These are phyloP conservation scores for Eilema griseolum DNA, from an alignment of 2,888 invertebrate genomes.

Conservation along the genomic window DNA sequence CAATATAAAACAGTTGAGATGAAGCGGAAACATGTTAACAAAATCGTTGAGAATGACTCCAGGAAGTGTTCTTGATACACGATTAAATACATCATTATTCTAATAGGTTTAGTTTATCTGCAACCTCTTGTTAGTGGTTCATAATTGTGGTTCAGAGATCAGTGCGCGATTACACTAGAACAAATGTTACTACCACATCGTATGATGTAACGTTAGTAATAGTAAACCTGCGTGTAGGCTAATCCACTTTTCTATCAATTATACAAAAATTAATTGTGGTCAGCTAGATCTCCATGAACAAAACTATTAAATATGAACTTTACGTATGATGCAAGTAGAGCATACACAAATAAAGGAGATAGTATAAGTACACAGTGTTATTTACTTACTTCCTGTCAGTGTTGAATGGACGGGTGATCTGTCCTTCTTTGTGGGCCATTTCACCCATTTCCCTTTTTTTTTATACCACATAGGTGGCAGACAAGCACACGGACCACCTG, in stretches of 20 bases:
- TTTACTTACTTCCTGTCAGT: no score
- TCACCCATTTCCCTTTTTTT: no score
- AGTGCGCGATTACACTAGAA: slow-evolving; percentile 28
- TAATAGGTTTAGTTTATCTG: slow-evolving; percentile 17
- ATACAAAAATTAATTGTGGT: background rate
- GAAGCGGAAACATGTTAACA: slow-evolving; percentile 8
- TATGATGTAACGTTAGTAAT: slow-evolving; percentile 35
- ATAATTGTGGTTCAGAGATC: slow-evolving; percentile 52
- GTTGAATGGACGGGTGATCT: no score
- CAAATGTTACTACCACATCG: slow-evolving; percentile 35
- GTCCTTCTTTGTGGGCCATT: no score
- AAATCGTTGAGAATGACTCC: slow-evolving; percentile 9
- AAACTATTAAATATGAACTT: background rate
- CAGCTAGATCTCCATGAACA: background rate
- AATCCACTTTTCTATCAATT: slow-evolving; percentile 20
- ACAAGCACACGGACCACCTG: no score
- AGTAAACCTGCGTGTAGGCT: slow-evolving; percentile 18
- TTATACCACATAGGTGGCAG: no score
- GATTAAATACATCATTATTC: slow-evolving; percentile 14
- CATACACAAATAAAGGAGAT: no score
- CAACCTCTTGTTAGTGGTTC: slow-evolving; percentile 40
- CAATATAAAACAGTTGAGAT: slow-evolving; percentile 8
- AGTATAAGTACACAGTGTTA: no score
- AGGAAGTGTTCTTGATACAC: slow-evolving; percentile 18
- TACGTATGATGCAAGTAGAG: no score